phyloP scores from a whole-genome alignment of 2,888 invertebrate species.

The Clanis bilineata region DNA sequence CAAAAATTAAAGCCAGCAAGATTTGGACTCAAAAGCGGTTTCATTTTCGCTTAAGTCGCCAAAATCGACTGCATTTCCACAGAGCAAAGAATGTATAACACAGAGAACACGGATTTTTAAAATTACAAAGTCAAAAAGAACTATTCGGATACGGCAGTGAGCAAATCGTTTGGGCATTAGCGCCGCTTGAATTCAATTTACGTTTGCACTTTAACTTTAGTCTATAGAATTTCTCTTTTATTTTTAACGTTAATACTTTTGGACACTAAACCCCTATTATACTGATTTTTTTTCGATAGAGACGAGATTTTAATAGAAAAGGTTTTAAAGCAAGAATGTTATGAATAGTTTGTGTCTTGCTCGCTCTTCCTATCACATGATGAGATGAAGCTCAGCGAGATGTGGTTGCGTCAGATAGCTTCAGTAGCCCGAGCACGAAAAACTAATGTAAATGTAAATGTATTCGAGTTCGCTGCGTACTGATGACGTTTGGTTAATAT shows the following conservation, averaged over 20 bases:
- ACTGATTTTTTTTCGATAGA: too few relatives aligned
- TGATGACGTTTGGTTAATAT: too few relatives aligned
- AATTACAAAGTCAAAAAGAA: conserved; percentile 6
- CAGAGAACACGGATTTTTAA: neutral
- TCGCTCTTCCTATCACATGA: too few relatives aligned
- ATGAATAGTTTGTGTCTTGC: too few relatives aligned
- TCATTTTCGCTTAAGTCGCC: neutral
- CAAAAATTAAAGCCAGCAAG: neutral
- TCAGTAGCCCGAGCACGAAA: too few relatives aligned
- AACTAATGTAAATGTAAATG: too few relatives aligned
- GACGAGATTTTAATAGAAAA: too few relatives aligned
- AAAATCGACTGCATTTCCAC: conserved; percentile 2
- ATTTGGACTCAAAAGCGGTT: neutral
- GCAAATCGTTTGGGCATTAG: conserved; percentile 8
- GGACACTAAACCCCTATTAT: too few relatives aligned
- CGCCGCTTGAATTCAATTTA: neutral
- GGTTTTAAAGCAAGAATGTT: too few relatives aligned
- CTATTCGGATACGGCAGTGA: neutral
- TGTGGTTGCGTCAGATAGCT: too few relatives aligned
- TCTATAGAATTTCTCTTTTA: neutral
- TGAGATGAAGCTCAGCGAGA: too few relatives aligned
- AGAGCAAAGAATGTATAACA: conserved; percentile 3
- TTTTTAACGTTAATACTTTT: neutral
- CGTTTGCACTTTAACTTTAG: neutral
- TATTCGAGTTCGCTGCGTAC: too few relatives aligned